A percentile compares a stretch with the other conserved stretches of the same genome.
Conservation (phyloP, 2,797 vertebrate genomes). For the Bradypodion pumilum region DNA sequence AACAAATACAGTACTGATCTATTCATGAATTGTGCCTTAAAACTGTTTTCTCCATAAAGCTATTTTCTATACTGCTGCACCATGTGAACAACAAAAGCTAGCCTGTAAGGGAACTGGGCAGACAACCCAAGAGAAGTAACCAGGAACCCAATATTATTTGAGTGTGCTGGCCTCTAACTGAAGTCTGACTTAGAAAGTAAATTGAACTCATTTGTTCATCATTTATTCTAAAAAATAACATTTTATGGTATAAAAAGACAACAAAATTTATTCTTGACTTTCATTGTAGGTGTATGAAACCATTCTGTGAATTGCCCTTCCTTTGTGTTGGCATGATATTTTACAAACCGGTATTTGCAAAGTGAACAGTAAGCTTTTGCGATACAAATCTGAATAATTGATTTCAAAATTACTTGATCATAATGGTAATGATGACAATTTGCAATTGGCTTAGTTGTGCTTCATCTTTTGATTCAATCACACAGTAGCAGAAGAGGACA, state of each 20-base stretch:
- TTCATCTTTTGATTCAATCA: neutral
- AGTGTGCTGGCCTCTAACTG: conserved; percentile 43
- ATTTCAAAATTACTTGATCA: neutral
- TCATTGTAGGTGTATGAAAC: neutral
- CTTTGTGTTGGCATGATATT: neutral
- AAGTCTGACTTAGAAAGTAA: conserved; percentile 56
- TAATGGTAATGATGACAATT: too few species aligned
- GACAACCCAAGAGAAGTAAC: conserved; percentile 36
- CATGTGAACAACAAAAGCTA: conserved; percentile 10
- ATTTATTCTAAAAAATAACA: conserved; percentile 42
- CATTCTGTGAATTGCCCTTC: neutral
- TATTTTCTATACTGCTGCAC: conserved; percentile 36
- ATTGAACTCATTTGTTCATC: conserved; percentile 52
- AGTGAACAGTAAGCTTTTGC: neutral
- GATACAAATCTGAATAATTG: neutral
- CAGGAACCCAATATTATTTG: conserved; percentile 59
- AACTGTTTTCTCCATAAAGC: conserved; percentile 6
- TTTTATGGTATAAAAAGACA: conserved; percentile 40
- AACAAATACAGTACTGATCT: conserved; percentile 32
- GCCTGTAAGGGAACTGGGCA: conserved; percentile 44
- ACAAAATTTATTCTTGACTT: conserved; percentile 11
- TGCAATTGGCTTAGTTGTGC: too few species aligned
- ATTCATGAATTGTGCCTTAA: conserved; percentile 27
- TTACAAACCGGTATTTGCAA: neutral
- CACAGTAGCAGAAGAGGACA: neutral